These are phyloP conservation scores for Pachyrhynchus sulphureomaculatus DNA, from an alignment of 1,140 invertebrate species.

Conservation along the genomic window DNA sequence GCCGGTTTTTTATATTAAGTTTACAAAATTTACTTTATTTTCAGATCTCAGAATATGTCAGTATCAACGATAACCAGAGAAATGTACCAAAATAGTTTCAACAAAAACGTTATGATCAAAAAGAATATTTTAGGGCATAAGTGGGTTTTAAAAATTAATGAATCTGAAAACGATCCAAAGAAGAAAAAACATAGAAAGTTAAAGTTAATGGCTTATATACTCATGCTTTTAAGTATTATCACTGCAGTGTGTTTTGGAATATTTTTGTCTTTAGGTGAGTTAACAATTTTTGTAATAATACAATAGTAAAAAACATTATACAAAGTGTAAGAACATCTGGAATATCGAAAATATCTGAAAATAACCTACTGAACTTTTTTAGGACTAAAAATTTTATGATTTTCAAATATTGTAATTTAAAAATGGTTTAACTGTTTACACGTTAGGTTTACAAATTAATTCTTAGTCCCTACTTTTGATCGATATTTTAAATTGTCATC, in stretches of 20 bases:
- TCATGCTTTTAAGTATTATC: constrained; percentile 39
- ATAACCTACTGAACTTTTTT: too few relatives aligned
- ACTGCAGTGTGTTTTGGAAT: constrained; percentile 37
- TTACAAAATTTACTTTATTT: neutral
- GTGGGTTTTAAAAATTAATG: constrained; percentile 47
- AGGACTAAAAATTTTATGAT: too few relatives aligned
- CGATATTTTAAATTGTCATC: too few relatives aligned
- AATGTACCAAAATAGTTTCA: constrained; percentile 37
- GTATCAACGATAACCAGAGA: constrained; percentile 40
- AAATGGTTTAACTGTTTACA: too few relatives aligned
- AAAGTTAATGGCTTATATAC: constrained; percentile 34
- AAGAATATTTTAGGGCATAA: constrained; percentile 46
- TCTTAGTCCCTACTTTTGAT: too few relatives aligned
- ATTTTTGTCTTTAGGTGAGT: constrained; percentile 42
- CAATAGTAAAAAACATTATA: too few relatives aligned
- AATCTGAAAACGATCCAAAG: constrained; percentile 18
- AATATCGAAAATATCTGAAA: too few relatives aligned
- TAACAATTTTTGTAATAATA: neutral
- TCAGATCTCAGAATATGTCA: constrained; percentile 22
- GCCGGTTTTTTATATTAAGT: neutral
- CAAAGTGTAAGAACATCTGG: too few relatives aligned
- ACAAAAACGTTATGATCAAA: constrained; percentile 42
- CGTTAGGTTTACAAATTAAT: too few relatives aligned
- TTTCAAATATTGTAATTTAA: too few relatives aligned
- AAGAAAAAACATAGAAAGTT: constrained; percentile 12